Evolutionary conservation across 2,888 invertebrate genomes (phyloP).

Genomic region (Rhagophthalmus giganteus): DNA sequence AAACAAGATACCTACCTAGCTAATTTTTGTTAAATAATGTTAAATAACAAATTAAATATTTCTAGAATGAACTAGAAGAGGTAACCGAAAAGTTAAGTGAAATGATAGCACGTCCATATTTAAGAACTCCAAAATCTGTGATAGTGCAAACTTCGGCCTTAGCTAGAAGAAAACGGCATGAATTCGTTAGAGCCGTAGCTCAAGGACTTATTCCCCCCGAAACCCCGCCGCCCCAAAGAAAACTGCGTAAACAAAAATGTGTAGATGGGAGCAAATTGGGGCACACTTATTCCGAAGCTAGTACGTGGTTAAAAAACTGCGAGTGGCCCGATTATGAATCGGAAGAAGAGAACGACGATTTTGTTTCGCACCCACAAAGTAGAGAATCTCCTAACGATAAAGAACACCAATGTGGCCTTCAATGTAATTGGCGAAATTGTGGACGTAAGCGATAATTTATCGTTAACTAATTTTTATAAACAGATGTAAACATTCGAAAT

Average conservation of each 20-base stretch:
- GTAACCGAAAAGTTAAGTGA: constrained; percentile 67
- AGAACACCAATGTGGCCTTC: constrained; percentile 61
- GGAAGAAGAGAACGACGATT: constrained; percentile 54
- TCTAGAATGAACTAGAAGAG: constrained; percentile 67
- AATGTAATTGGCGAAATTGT: constrained; percentile 53
- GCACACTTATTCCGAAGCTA: constrained; percentile 49
- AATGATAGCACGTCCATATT: constrained; percentile 66
- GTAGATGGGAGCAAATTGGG: constrained; percentile 53
- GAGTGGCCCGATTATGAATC: constrained; percentile 67
- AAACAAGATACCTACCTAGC: too few relatives aligned
- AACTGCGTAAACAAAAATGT: constrained; percentile 54
- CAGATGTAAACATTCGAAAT: background rate
- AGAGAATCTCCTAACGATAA: constrained; percentile 44
- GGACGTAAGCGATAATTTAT: constrained; percentile 50
- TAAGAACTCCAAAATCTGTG: constrained; percentile 63
- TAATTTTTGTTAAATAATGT: background rate
- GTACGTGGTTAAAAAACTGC: constrained; percentile 58
- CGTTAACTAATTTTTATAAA: constrained; percentile 3
- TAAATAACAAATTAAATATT: constrained; percentile 3
- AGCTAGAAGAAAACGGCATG: constrained; percentile 63
- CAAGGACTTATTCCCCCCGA: constrained; percentile 63
- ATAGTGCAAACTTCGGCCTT: constrained; percentile 65
- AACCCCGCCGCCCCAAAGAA: constrained; percentile 63
- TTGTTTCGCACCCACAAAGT: constrained; percentile 42
- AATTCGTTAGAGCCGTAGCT: constrained; percentile 64